Conservation (phyloP, 2,888 invertebrate genomes). For the Pteria penguin region DNA sequence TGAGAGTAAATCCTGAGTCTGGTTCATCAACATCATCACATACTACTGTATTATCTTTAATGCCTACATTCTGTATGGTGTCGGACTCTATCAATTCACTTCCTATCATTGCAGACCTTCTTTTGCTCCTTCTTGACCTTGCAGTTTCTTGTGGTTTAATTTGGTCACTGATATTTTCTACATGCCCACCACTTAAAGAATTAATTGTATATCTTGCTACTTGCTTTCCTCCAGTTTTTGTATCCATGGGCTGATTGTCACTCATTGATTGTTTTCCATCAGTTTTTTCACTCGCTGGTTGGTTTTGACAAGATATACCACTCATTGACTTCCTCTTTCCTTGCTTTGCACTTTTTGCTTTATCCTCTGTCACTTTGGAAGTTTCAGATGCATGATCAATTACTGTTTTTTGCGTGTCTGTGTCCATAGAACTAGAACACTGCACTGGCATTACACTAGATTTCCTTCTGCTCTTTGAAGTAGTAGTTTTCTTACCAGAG, state of each 20-base stretch:
- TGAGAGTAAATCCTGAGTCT: too few species aligned
- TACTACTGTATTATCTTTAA: too few species aligned
- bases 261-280: too few species aligned
- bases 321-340: conserved; percentile 12
- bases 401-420: background rate
- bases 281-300: background rate
- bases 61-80: too few species aligned
- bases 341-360: background rate
- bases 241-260: too few species aligned
- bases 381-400: background rate
- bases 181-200: too few species aligned
- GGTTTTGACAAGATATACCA: background rate
- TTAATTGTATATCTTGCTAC: too few species aligned
- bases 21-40: too few species aligned
- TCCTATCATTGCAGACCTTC: background rate
- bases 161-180: too few species aligned
- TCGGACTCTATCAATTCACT: too few species aligned
- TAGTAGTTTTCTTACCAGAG: background rate
- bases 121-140: background rate
- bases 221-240: too few species aligned
- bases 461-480: background rate
- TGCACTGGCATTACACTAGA: background rate
- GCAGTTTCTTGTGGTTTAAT: background rate
- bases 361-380: background rate
- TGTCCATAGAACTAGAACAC: too few species aligned